Base-by-base conservation (phyloP, 2,888 invertebrate genomes). In the Brenthis daphne region DNA sequence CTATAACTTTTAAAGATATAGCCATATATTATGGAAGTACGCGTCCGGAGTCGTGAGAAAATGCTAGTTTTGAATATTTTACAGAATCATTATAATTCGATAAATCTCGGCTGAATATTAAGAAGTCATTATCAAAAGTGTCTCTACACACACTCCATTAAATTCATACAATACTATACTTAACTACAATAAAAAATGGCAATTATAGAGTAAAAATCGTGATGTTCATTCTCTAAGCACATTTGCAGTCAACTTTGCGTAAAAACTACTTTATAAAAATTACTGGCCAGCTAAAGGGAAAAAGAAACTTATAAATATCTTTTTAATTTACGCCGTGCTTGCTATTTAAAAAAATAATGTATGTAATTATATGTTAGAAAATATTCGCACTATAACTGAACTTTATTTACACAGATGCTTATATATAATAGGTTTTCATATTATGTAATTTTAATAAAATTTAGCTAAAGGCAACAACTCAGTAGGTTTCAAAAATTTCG, bases 151-250 rank as follows among this genome's bases (percentile, higher is more conserved):
- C 48, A 43, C 14, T 58, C 77, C 77, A 83, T 84, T 79, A 82
- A 75, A 73, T 77, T 74, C 73, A 77, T 80, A 82, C 80, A 80
- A 76, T 75, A 79, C 76, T 78, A 85, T 53, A 24, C 24, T 24
- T 29, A 84, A 82, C 76, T 72, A 66, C 71, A 74, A 74, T 75
- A 78, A 76, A 69, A 73, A 75, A 76, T 75, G 81, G 76, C 75
- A 83, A 84, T 84, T 82, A 84, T 80, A 75, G 73, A 77, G 76
- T 78, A 79, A 80, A 82, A 80, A 79, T 74, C 79, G 77, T 74
- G 77, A 82, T 82, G 83, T 83, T 80, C 78, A 80, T 77, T 79
- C 73, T 75, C 76, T 76, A 78, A 76, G 74, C 76, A 80, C 75
- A 82, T 81, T 81, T 81, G 76, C 79, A 50, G 48, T 37, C 50